Percentiles rank a stretch among this genome's conserved stretches.
phyloP scores from a whole-genome alignment of 2,113 vertebrate genomes.

The Albula glossodonta region DNA sequence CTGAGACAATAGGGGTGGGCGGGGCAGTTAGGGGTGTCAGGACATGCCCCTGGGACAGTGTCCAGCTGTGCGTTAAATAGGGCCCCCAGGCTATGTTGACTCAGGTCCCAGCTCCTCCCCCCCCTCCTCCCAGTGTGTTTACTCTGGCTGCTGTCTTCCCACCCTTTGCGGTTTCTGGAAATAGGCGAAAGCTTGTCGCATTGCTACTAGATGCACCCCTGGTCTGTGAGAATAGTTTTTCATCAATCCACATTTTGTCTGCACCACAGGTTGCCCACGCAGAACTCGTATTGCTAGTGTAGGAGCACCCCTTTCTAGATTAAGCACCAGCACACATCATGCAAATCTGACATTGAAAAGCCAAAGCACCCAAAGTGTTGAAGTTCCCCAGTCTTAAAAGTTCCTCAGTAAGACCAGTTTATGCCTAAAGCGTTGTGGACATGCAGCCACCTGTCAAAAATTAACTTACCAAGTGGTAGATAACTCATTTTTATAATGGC shows the following conservation, averaged over 20 bases:
- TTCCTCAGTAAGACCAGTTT: not conserved
- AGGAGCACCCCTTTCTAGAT: too few relatives aligned
- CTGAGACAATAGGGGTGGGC: slow-evolving; percentile 33
- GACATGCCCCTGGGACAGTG: slow-evolving; percentile 49
- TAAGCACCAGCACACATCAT: too few relatives aligned
- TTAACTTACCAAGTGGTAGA: not conserved
- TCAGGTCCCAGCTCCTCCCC: slow-evolving; percentile 33
- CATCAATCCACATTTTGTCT: not conserved
- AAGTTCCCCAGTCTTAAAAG: not conserved
- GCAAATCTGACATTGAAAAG: too few relatives aligned
- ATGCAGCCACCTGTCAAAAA: not conserved
- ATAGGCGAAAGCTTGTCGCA: not conserved
- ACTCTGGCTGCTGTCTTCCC: slow-evolving; percentile 50
- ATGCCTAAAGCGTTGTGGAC: not conserved
- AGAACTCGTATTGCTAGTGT: too few relatives aligned
- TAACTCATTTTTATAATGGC: not conserved
- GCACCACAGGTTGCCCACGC: not conserved
- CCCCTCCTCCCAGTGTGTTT: slow-evolving; percentile 42
- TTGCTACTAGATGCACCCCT: not conserved
- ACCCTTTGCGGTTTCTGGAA: not conserved
- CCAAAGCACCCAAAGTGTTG: not conserved
- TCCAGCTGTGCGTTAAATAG: slow-evolving; percentile 53
- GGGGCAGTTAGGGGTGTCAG: slow-evolving; percentile 26
- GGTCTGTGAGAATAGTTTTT: too few relatives aligned
- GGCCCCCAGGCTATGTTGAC: slow-evolving; percentile 48